Evolutionary conservation across 2,797 vertebrate species (phyloP).

Genomic region (Paedocypris micromegethes): DNA sequence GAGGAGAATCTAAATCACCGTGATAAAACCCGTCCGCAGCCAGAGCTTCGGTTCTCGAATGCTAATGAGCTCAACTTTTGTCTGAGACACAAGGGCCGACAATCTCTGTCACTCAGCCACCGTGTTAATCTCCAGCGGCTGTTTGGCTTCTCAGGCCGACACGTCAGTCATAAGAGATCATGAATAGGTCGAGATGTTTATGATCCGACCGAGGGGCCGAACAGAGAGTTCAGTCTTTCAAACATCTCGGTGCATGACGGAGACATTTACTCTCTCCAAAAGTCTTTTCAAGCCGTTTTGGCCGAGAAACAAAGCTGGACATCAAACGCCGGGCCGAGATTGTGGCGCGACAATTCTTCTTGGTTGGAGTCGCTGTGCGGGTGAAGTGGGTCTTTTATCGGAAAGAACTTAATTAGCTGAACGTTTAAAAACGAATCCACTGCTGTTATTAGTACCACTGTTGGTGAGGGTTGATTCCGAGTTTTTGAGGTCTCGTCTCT

Average conservation of each 20-base stretch:
- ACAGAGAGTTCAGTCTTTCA: constrained; percentile 13
- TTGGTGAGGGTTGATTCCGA: too few species aligned
- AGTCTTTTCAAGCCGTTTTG: too few species aligned
- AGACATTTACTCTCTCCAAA: constrained; percentile 8
- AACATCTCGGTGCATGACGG: constrained; percentile 17
- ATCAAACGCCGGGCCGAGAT: too few species aligned
- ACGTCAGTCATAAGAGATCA: constrained; percentile 53
- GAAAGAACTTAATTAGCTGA: too few species aligned
- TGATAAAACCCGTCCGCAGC: constrained; percentile 64
- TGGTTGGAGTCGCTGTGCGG: too few species aligned
- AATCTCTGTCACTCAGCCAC: constrained; percentile 61
- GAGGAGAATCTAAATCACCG: constrained; percentile 20
- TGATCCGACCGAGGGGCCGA: constrained; percentile 12
- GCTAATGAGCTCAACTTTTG: constrained; percentile 75
- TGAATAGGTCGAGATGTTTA: constrained; percentile 40
- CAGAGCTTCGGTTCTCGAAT: constrained; percentile 60
- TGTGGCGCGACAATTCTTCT: too few species aligned
- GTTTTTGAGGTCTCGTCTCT: too few species aligned
- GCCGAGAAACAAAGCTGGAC: too few species aligned
- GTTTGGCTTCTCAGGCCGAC: constrained; percentile 47
- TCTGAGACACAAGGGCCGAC: constrained; percentile 58
- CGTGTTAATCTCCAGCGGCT: constrained; percentile 61
- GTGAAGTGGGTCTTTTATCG: too few species aligned
- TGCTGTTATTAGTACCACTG: too few species aligned
- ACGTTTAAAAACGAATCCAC: too few species aligned